Evolutionary conservation across 2,113 vertebrate genomes (phyloP), one percentile per base, ranked within the genome.

Genomic region (Grammomys surdaster): DNA sequence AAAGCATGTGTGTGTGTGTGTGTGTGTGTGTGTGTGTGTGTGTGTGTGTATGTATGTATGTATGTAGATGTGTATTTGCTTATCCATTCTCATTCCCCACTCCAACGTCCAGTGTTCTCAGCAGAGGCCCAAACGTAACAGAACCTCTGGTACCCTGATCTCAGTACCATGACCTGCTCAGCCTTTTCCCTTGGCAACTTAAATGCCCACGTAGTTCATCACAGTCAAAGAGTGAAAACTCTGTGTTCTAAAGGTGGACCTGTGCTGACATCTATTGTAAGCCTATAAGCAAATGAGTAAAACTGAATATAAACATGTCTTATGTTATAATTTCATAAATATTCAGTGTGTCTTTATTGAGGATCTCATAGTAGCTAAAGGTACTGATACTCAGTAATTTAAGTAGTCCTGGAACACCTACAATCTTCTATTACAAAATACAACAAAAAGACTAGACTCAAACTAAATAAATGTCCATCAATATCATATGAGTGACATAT

Each of bases 401-500:
- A 86, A 56, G 40, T 69, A 65, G 95, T n/a, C 17, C 0, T 81
- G 60, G 7, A 82, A 87, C 89, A 87, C 1, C 48, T 70, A 82
- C 89, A 54, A 19, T 80, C 31, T 93, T 58, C 22, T 36, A 78
- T 51, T 65, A 73, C 73, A 43, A 40, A 46, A 60, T 13, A 56
- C 4, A 58, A 22, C 31, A 58, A 58, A 67, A 48, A 67, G 40
- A 63, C n/a, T n/a, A 80, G 43, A 88, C 85, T 51, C 86, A 90
- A 85, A 73, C 46, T 78, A 88, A 89, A 72, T 31, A 82, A 90
- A 73, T 76, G 88, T 12, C 94, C n/a, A 12, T 87, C 48, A 5
- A 56, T 28, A 65, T 17, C 24, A 3, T 92, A 92, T 70, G 70
- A 91, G 28, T 65, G 67, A 91, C 40, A 88, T 13, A 88, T 26